Percentiles rank a stretch among this genome's conserved stretches.
These are phyloP conservation scores for Tetropium fuscum DNA, from an alignment of 2,888 invertebrate genomes.

Conservation along the genomic window DNA sequence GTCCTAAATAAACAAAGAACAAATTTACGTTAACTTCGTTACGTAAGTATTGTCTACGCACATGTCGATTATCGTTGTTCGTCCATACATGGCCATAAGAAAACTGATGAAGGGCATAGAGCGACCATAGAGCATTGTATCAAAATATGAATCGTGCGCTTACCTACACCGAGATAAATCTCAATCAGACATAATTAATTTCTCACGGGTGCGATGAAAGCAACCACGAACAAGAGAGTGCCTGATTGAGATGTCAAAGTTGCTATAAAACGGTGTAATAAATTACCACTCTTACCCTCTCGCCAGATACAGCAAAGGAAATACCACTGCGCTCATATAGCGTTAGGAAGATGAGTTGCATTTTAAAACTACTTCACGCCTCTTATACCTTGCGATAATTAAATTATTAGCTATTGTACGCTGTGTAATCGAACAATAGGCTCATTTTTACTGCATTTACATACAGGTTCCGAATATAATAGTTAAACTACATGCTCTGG, in stretches of 20 bases:
- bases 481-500: no score
- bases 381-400: constrained; percentile 39
- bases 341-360: constrained; percentile 41
- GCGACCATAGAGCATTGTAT: constrained; percentile 34
- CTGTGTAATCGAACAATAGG: constrained; percentile 27
- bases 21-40: constrained; percentile 27
- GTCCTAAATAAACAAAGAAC: constrained; percentile 13
- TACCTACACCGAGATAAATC: constrained; percentile 53
- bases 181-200: constrained; percentile 63
- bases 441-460: no score
- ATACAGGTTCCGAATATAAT: no score
- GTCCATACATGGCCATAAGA: constrained; percentile 6
- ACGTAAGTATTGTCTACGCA: constrained; percentile 29
- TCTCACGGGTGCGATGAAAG: constrained; percentile 61
- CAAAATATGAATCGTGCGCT: constrained; percentile 44
- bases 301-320: constrained; percentile 26
- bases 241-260: constrained; percentile 63
- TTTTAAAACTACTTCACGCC: constrained; percentile 42
- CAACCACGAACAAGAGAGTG: constrained; percentile 60
- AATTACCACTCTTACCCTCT: constrained; percentile 62
- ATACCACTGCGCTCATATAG: constrained; percentile 22
- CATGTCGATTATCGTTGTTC: background rate
- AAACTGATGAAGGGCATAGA: constrained; percentile 8
- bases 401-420: constrained; percentile 44
- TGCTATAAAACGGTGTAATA: constrained; percentile 60